These are phyloP conservation scores for Trachelus iudaicus DNA, from an alignment of 2,888 invertebrate genomes.

Conservation along the genomic window DNA sequence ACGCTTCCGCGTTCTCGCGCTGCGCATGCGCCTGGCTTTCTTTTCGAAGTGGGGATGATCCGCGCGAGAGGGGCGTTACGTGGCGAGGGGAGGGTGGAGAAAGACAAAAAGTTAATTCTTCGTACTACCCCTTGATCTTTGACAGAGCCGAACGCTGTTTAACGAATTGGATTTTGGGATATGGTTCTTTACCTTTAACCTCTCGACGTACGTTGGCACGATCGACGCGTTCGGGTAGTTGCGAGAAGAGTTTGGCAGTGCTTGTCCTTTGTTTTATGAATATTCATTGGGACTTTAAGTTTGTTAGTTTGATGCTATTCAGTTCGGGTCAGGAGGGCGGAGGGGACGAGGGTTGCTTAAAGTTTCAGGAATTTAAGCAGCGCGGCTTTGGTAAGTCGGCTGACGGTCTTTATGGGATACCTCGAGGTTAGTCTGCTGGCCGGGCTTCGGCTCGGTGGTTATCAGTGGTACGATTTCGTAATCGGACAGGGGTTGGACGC, in stretches of 20 bases:
- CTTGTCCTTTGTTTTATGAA: background rate
- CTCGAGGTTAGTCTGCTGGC: background rate
- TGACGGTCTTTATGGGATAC: background rate
- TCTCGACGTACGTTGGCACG: too few species aligned
- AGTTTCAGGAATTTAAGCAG: background rate
- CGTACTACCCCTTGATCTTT: background rate
- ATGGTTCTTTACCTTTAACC: background rate
- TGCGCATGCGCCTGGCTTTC: conserved; percentile 32
- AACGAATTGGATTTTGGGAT: background rate
- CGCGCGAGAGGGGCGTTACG: background rate
- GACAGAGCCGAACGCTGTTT: background rate
- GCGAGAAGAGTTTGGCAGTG: background rate
- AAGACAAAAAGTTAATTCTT: background rate
- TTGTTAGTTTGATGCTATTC: background rate
- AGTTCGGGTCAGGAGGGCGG: background rate
- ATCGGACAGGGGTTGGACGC: background rate
- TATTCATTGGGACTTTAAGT: background rate
- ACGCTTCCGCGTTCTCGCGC: conserved; percentile 42
- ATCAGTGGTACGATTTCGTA: background rate
- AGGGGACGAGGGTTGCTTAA: background rate
- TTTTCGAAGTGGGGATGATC: background rate
- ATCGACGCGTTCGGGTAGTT: background rate
- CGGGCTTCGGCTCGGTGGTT: background rate
- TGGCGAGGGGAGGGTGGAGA: background rate
- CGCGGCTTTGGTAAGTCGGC: background rate